phyloP scores from a whole-genome alignment of 2,888 invertebrate genomes.

The Choreutis nemorana region DNA sequence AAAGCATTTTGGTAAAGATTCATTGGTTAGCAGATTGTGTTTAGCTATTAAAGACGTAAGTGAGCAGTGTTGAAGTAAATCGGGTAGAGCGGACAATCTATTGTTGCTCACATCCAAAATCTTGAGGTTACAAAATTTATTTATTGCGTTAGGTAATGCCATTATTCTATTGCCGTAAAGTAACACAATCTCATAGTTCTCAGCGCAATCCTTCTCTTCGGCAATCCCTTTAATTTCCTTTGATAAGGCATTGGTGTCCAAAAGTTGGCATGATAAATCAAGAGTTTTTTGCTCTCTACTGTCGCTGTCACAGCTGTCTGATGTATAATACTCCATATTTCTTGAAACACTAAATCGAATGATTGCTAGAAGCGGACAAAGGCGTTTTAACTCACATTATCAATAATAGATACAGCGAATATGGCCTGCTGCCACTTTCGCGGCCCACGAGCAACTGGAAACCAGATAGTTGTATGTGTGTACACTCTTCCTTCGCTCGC shows the following conservation, averaged over 20 bases:
- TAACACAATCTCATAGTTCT: conserved; percentile 76
- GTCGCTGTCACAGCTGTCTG: conserved; percentile 85
- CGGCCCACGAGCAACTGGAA: conserved; percentile 55
- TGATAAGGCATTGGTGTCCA: conserved; percentile 67
- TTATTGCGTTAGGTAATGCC: conserved; percentile 69
- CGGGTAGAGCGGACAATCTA: conserved; percentile 77
- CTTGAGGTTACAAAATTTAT: conserved; percentile 76
- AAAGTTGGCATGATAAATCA: conserved; percentile 62
- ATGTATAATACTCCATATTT: conserved; percentile 81
- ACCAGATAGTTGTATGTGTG: too few species aligned
- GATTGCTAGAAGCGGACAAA: too few species aligned
- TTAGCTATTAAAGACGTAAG: conserved; percentile 84
- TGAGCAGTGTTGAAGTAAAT: conserved; percentile 77
- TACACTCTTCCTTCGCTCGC: too few species aligned
- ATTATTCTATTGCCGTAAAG: conserved; percentile 87
- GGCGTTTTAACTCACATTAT: conserved; percentile 39
- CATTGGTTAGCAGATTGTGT: conserved; percentile 86
- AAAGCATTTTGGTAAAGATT: conserved; percentile 89
- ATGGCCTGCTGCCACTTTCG: conserved; percentile 19
- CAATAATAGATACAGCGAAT: conserved; percentile 9
- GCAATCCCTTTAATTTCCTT: conserved; percentile 68
- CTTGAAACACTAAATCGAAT: conserved; percentile 7
- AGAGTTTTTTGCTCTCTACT: conserved; percentile 74
- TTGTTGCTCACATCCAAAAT: conserved; percentile 90
- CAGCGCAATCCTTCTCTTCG: conserved; percentile 65